phyloP scores from a whole-genome alignment of 2,113 vertebrate genomes.

The Micronisus gabar region DNA sequence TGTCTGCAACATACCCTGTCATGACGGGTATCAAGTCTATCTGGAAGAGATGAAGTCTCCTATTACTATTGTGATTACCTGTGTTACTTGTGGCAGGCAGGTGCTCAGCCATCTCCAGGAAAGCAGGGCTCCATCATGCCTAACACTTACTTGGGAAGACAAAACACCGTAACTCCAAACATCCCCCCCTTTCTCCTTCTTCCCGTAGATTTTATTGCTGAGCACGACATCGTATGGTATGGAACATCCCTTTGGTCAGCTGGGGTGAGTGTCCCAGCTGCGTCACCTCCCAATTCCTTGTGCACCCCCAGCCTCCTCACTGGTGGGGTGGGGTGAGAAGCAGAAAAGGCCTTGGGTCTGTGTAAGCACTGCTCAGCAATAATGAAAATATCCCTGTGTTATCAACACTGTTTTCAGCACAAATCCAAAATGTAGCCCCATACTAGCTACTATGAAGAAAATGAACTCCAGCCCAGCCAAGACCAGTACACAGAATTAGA shows the following conservation, averaged over 20 bases:
- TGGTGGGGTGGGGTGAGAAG: too few species aligned
- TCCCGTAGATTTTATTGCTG: neutral
- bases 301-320: too few species aligned
- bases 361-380: too few species aligned
- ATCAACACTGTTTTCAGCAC: too few species aligned
- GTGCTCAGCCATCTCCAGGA: neutral
- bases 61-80: neutral
- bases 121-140: accelerated
- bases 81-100: neutral
- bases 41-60: neutral
- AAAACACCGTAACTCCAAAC: accelerated
- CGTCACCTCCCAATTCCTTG: too few species aligned
- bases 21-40: accelerated
- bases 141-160: neutral
- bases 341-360: too few species aligned
- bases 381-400: too few species aligned
- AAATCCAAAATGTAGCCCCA: too few species aligned
- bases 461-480: too few species aligned
- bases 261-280: too few species aligned
- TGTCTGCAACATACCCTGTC: neutral
- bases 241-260: neutral
- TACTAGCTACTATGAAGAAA: too few species aligned
- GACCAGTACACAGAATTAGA: neutral
- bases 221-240: accelerated
- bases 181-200: neutral